phyloP scores from a whole-genome alignment of 2,888 invertebrate genomes.

The Andrena fulva region DNA sequence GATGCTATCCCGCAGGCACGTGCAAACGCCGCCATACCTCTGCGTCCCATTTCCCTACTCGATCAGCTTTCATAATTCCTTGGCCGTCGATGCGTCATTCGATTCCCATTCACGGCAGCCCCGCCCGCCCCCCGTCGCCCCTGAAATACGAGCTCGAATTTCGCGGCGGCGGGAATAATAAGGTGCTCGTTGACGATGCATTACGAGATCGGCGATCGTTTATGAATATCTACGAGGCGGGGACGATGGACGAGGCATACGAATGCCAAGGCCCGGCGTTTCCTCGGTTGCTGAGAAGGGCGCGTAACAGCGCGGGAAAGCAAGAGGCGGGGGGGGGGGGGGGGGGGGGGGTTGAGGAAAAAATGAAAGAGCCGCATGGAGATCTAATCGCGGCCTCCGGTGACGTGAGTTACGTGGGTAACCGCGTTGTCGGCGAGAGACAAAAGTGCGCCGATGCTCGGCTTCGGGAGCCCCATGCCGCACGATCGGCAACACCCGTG shows the following conservation, averaged over 20 bases:
- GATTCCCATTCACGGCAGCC: slow-evolving; percentile 50
- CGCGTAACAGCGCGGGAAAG: slow-evolving; percentile 1
- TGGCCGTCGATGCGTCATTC: slow-evolving; percentile 34
- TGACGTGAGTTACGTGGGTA: slow-evolving; percentile 80
- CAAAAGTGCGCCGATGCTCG: slow-evolving; percentile 69
- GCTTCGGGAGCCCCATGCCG: slow-evolving; percentile 66
- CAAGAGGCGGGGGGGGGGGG: not conserved
- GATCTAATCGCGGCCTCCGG: slow-evolving; percentile 76
- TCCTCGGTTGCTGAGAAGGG: slow-evolving; percentile 25
- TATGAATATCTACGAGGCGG: slow-evolving; percentile 68
- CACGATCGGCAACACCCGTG: slow-evolving; percentile 72
- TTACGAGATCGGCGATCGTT: slow-evolving; percentile 63
- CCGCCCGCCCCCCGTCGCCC: not conserved
- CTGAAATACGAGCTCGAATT: slow-evolving; percentile 54
- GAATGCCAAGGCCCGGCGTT: slow-evolving; percentile 28
- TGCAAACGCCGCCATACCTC: not conserved
- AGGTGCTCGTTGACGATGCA: slow-evolving; percentile 56
- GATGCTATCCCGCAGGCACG: not conserved
- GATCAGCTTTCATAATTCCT: slow-evolving; percentile 35
- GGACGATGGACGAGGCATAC: slow-evolving; percentile 42
- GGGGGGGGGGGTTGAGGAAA: slow-evolving; percentile 5
- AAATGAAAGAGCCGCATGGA: slow-evolving; percentile 68
- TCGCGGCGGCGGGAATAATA: slow-evolving; percentile 29
- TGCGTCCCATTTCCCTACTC: not conserved
- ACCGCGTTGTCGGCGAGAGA: slow-evolving; percentile 73